These are phyloP conservation scores for Hormaphis cornu DNA, from an alignment of 1,140 invertebrate species.

Conservation along the genomic window DNA sequence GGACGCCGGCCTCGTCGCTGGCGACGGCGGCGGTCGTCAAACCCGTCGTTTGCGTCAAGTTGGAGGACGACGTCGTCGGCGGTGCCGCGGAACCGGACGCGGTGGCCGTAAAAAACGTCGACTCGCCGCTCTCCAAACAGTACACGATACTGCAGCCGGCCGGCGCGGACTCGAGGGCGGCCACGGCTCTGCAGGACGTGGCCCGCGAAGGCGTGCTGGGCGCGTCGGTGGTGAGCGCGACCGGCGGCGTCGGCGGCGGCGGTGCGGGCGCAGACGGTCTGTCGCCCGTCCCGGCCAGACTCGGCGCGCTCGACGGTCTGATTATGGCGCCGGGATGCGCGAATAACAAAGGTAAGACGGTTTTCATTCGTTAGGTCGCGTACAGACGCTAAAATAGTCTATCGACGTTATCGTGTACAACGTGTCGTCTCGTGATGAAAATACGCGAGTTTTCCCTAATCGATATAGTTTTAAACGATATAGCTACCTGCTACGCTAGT, in stretches of 20 bases:
- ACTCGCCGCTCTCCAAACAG: conserved; percentile 53
- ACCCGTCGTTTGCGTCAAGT: conserved; percentile 6
- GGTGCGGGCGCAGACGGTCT: neutral
- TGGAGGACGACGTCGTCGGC: conserved; percentile 31
- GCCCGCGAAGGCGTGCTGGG: conserved; percentile 56
- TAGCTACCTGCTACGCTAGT: too few relatives aligned
- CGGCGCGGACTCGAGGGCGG: conserved; percentile 61
- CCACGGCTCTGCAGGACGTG: conserved; percentile 64
- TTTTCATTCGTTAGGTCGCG: too few relatives aligned
- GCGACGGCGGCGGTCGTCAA: neutral
- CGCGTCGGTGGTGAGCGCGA: conserved; percentile 54
- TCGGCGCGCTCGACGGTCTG: neutral
- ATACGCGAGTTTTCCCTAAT: too few relatives aligned
- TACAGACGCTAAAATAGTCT: too few relatives aligned
- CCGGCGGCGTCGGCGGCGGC: conserved; percentile 35
- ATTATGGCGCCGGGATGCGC: conserved; percentile 3
- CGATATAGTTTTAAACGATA: neutral
- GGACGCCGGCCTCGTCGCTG: too few relatives aligned
- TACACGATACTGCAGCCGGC: conserved; percentile 76
- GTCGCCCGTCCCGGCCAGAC: conserved; percentile 3
- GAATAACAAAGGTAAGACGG: conserved; percentile 22
- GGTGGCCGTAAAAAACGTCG: conserved; percentile 34
- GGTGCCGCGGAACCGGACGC: conserved; percentile 2
- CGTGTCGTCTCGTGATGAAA: too few relatives aligned
- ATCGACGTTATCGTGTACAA: too few relatives aligned